These are phyloP conservation scores for Anhinga rufa DNA, from an alignment of 2,113 vertebrate genomes.

Conservation along the genomic window DNA sequence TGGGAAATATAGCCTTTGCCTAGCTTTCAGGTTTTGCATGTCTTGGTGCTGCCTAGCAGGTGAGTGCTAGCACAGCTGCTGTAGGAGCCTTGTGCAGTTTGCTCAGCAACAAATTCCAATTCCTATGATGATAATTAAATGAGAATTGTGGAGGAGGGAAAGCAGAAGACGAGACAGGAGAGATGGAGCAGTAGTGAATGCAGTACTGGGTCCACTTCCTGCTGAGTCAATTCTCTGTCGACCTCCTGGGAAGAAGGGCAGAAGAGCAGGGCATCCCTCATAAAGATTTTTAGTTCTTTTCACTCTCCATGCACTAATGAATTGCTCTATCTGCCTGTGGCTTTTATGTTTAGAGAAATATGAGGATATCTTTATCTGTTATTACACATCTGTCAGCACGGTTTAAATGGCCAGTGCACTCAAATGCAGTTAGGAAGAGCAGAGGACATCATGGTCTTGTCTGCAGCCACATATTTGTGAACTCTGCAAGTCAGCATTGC, in stretches of 20 bases:
- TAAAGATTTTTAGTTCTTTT: neutral
- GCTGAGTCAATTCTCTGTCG: neutral
- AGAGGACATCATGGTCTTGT: neutral
- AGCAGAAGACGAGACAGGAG: neutral
- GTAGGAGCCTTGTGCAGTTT: neutral
- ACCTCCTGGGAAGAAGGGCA: neutral
- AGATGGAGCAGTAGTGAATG: neutral
- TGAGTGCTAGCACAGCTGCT: neutral
- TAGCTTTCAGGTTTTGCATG: neutral
- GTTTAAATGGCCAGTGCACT: neutral
- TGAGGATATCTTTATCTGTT: neutral
- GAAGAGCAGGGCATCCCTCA: neutral
- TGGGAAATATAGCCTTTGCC: neutral
- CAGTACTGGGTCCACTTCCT: neutral
- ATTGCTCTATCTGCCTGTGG: neutral
- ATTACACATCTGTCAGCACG: neutral
- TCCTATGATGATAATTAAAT: neutral
- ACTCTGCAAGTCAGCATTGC: neutral
- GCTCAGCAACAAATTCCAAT: neutral
- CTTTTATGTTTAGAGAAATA: neutral
- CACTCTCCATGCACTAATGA: neutral
- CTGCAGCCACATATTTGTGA: neutral
- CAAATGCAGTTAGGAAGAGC: neutral
- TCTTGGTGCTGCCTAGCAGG: neutral
- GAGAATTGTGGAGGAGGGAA: neutral